Evolutionary conservation across 1,140 invertebrate genomes (phyloP).

Genomic region (Drosophila nigrodunni): DNA sequence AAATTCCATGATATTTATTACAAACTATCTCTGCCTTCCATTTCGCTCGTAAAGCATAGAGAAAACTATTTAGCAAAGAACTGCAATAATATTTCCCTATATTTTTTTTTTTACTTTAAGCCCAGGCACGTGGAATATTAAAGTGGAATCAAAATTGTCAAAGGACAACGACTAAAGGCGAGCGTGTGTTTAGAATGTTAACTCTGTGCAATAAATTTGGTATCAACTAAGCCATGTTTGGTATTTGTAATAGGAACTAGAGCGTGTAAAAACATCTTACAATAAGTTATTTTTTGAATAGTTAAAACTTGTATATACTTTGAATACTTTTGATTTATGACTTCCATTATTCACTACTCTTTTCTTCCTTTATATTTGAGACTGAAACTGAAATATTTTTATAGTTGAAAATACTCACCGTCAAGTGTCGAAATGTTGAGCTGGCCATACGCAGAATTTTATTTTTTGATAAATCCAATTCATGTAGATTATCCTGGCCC

Average conservation of each 20-base stretch:
- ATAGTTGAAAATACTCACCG: constrained; percentile 70
- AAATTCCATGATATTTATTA: constrained; percentile 78
- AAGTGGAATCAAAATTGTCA: background rate
- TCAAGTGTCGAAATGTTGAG: constrained; percentile 90
- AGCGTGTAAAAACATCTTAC: too few species aligned
- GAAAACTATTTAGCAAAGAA: constrained; percentile 39
- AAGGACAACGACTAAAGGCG: background rate
- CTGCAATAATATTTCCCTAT: constrained; percentile 55
- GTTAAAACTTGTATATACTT: too few species aligned
- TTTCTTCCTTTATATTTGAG: background rate
- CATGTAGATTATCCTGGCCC: constrained; percentile 90
- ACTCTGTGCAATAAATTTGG: background rate
- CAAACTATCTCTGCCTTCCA: constrained; percentile 11
- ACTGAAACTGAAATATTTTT: background rate
- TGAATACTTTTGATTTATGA: too few species aligned
- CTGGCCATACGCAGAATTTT: constrained; percentile 89
- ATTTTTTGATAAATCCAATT: constrained; percentile 94
- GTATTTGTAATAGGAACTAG: too few species aligned
- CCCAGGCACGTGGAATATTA: constrained; percentile 24
- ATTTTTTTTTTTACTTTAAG: constrained; percentile 9
- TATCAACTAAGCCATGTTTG: background rate
- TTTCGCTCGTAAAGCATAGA: constrained; percentile 11
- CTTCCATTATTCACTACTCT: background rate
- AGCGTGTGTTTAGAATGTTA: constrained; percentile 1
- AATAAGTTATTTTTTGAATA: too few species aligned